Conservation (phyloP, 2,113 vertebrate genomes). For the Onychostoma macrolepis region DNA sequence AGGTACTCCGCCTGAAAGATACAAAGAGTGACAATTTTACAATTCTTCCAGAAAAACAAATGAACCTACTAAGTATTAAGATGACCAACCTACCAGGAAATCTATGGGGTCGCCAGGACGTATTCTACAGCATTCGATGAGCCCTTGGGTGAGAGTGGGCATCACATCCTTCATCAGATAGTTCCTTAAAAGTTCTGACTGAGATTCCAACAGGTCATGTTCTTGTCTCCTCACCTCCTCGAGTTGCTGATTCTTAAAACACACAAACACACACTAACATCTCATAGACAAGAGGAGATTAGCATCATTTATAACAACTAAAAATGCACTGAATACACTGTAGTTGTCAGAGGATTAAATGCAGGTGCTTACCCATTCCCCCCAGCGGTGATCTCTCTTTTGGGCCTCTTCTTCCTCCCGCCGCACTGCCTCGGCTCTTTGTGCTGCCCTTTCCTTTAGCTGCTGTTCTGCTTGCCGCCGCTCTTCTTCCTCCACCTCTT, state of each 20-base stretch:
- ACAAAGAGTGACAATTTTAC: neutral
- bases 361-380: constrained; percentile 83
- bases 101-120: constrained; percentile 86
- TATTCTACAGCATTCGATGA: constrained; percentile 82
- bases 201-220: constrained; percentile 78
- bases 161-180: constrained; percentile 88
- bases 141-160: constrained; percentile 85
- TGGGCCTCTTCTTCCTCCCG: constrained; percentile 77
- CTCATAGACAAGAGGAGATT: neutral
- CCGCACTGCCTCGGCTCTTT: constrained; percentile 68
- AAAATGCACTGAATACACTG: neutral
- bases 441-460: constrained; percentile 70
- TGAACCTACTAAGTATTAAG: neutral
- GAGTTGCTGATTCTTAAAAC: constrained; percentile 72
- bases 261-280: neutral
- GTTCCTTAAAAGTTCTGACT: constrained; percentile 78
- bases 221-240: constrained; percentile 81
- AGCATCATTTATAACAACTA: neutral
- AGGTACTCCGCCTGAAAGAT: constrained; percentile 74
- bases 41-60: neutral
- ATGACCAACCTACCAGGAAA: constrained; percentile 83
- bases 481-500: constrained; percentile 78
- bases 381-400: constrained; percentile 77
- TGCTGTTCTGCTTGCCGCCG: constrained; percentile 70
- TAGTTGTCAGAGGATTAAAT: neutral